These are phyloP conservation scores for Andrena marginata DNA, from an alignment of 2,888 invertebrate genomes.

Conservation along the genomic window DNA sequence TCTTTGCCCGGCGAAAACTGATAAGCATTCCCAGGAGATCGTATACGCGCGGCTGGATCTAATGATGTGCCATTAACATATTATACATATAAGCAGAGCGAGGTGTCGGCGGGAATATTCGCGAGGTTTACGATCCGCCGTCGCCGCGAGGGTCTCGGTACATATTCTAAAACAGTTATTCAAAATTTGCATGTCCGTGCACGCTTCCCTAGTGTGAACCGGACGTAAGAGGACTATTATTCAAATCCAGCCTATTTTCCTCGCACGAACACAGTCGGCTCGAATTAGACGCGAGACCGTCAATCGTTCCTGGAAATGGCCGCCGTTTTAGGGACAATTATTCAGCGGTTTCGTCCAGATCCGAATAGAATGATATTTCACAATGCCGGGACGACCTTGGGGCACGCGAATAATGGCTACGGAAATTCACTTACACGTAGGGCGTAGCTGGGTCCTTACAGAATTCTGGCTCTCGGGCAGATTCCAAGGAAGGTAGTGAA, in stretches of 20 bases:
- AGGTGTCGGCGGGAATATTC: constrained; percentile 16
- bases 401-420: constrained; percentile 3
- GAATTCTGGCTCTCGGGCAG: background rate
- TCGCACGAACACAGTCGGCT: constrained; percentile 48
- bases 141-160: constrained; percentile 20
- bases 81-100: constrained; percentile 30
- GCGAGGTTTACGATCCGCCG: constrained; percentile 47
- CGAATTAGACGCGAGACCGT: constrained; percentile 52
- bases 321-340: constrained; percentile 33
- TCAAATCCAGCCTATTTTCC: constrained; percentile 64
- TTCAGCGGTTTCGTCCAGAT: background rate
- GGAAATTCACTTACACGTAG: constrained; percentile 12
- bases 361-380: background rate
- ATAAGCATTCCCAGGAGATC: constrained; percentile 31
- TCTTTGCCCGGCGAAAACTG: background rate
- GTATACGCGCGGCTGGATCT: constrained; percentile 30
- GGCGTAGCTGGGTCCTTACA: background rate
- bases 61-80: constrained; percentile 53
- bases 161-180: constrained; percentile 66
- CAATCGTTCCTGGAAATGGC: constrained; percentile 46
- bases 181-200: constrained; percentile 66
- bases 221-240: constrained; percentile 63
- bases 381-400: background rate
- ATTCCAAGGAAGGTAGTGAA: background rate
- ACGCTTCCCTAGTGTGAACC: constrained; percentile 59